These are phyloP conservation scores for Andrena minutula DNA, from an alignment of 2,888 invertebrate genomes.

Conservation along the genomic window DNA sequence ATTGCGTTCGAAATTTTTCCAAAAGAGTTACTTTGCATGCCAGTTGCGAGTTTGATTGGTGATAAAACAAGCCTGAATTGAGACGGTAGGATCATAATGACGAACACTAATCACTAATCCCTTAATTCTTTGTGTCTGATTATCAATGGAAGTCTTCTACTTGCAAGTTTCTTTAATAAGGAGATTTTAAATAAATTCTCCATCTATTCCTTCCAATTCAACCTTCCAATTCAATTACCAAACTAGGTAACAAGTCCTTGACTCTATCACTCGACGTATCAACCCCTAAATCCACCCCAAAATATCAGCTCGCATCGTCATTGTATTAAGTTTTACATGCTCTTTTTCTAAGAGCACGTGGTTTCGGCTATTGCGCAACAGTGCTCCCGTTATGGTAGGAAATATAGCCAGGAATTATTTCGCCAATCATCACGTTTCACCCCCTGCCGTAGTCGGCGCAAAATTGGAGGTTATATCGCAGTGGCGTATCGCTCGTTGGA, in stretches of 20 bases:
- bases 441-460: constrained; percentile 43
- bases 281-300: background rate
- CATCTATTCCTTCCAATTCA: background rate
- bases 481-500: constrained; percentile 62
- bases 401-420: constrained; percentile 42
- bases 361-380: constrained; percentile 14
- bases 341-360: background rate
- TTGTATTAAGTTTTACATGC: constrained; percentile 1
- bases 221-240: no score
- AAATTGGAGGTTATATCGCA: constrained; percentile 70
- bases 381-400: constrained; percentile 16
- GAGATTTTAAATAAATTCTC: no score
- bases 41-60: background rate
- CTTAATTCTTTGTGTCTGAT: no score
- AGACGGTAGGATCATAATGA: no score
- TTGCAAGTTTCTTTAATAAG: no score
- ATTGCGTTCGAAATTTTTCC: constrained; percentile 15
- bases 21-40: background rate
- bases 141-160: no score
- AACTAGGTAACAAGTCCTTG: background rate
- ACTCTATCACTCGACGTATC: background rate
- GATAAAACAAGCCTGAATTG: no score
- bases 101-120: no score
- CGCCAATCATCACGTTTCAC: constrained; percentile 33
- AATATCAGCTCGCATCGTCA: background rate